A percentile compares a stretch with the other conserved stretches of the same genome.
phyloP scores from a whole-genome alignment of 1,140 invertebrate species.

The Drosophila carrolli region DNA sequence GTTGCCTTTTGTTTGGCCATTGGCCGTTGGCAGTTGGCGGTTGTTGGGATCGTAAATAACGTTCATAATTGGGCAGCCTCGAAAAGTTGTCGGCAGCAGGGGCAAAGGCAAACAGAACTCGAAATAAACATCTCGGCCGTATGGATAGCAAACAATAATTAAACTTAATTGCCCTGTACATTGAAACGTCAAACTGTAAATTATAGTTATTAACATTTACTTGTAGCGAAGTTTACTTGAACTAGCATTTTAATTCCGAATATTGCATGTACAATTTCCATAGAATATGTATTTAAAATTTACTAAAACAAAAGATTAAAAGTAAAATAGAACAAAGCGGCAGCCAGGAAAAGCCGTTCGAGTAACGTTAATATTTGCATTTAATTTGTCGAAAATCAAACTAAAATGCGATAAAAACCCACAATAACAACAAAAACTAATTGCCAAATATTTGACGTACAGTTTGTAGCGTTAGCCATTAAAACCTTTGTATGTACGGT shows the following conservation, averaged over 20 bases:
- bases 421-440: slow-evolving; percentile 69
- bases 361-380: slow-evolving; percentile 71
- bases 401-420: slow-evolving; percentile 54
- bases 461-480: slow-evolving; percentile 61
- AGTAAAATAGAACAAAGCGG: slow-evolving; percentile 44
- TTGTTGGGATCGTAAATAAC: slow-evolving; percentile 62
- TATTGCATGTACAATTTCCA: slow-evolving; percentile 59
- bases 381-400: slow-evolving; percentile 67
- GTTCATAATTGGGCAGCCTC: slow-evolving; percentile 63
- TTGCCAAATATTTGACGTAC: slow-evolving; percentile 80
- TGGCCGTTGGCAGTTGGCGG: slow-evolving; percentile 46
- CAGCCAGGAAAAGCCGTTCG: slow-evolving; percentile 35
- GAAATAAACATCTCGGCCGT: slow-evolving; percentile 38
- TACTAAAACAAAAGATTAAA: slow-evolving; percentile 31
- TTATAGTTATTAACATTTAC: slow-evolving; percentile 55
- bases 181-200: slow-evolving; percentile 62
- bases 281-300: slow-evolving; percentile 46
- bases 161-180: slow-evolving; percentile 76
- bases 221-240: slow-evolving; percentile 45
- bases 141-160: slow-evolving; percentile 73
- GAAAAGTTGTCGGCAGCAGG: slow-evolving; percentile 19
- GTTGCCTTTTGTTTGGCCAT: slow-evolving; percentile 63
- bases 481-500: slow-evolving; percentile 40
- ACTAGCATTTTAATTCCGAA: slow-evolving; percentile 58
- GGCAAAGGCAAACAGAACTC: slow-evolving; percentile 24